These are phyloP conservation scores for Ferdinandea cuprea DNA, from an alignment of 2,888 invertebrate genomes.

Conservation along the genomic window DNA sequence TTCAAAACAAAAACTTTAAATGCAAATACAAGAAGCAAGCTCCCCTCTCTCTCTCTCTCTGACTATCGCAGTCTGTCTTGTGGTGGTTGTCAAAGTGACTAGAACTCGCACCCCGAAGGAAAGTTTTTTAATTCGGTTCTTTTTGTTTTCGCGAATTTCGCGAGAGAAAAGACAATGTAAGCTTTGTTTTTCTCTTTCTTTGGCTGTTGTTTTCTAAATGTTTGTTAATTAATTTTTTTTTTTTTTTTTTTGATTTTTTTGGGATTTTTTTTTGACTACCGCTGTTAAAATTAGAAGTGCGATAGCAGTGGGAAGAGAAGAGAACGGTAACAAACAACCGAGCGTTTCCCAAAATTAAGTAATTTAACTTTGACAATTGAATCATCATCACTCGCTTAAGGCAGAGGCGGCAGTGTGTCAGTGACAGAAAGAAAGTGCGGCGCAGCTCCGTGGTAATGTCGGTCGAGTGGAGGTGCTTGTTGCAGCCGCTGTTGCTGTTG, in stretches of 20 bases:
- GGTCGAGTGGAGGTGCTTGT: constrained; percentile 60
- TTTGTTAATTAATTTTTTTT: constrained; percentile 65
- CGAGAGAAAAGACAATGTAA: constrained; percentile 41
- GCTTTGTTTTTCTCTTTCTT: constrained; percentile 48
- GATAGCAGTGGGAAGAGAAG: neutral
- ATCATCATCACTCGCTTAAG: constrained; percentile 64
- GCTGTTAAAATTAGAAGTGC: neutral
- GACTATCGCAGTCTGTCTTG: no score
- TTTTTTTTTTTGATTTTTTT: constrained; percentile 14
- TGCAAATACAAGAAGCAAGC: constrained; percentile 22
- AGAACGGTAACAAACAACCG: neutral
- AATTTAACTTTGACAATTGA: constrained; percentile 74
- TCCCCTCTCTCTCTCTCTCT: no score
- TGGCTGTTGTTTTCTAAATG: constrained; percentile 61
- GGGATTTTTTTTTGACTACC: constrained; percentile 23
- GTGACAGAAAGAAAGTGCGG: constrained; percentile 19
- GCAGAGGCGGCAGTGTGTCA: constrained; percentile 57
- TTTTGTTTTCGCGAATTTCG: constrained; percentile 13
- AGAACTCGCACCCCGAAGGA: constrained; percentile 2
- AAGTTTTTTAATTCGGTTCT: constrained; percentile 29
- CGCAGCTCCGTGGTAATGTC: constrained; percentile 48
- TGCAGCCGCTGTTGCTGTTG: constrained; percentile 59
- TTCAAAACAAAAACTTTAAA: constrained; percentile 31
- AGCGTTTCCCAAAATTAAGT: constrained; percentile 57
- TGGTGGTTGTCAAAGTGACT: constrained; percentile 54